Percentiles rank a stretch among this genome's conserved stretches.
These are phyloP conservation scores for Lepidurus arcticus DNA, from an alignment of 1,140 invertebrate genomes.

Conservation along the genomic window DNA sequence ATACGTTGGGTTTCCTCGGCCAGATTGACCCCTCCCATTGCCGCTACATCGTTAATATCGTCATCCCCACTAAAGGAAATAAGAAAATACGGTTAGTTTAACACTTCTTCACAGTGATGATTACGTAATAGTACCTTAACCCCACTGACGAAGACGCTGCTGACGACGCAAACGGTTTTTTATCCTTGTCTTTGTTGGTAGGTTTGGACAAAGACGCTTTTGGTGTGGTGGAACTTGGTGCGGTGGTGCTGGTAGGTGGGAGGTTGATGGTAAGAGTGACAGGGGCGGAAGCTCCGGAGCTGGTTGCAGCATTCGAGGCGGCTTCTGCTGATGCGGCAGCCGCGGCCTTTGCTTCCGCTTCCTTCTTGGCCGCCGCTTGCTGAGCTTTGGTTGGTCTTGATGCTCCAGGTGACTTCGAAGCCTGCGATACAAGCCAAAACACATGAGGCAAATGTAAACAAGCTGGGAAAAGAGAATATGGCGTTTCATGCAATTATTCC, in stretches of 20 bases:
- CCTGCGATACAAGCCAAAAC: background rate
- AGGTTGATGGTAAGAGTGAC: constrained; percentile 34
- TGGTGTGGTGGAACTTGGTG: constrained; percentile 28
- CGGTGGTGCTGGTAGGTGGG: constrained; percentile 32
- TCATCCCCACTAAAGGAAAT: constrained; percentile 64
- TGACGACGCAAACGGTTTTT: constrained; percentile 45
- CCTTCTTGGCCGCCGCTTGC: constrained; percentile 28
- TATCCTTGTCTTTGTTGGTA: constrained; percentile 57
- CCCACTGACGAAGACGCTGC: constrained; percentile 47
- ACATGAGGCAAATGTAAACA: no score
- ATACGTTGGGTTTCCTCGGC: constrained; percentile 93
- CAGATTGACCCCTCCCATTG: constrained; percentile 98
- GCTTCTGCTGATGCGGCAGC: constrained; percentile 36
- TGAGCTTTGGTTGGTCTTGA: constrained; percentile 31
- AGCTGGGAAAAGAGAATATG: background rate
- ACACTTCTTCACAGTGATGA: background rate
- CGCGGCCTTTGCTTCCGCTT: constrained; percentile 33
- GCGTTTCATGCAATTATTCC: background rate
- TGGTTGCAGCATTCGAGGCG: constrained; percentile 31
- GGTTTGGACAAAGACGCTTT: constrained; percentile 41
- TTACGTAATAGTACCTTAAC: background rate
- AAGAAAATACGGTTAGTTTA: background rate
- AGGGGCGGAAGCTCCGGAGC: constrained; percentile 31
- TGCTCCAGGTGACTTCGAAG: constrained; percentile 30
- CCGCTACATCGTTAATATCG: constrained; percentile 97